Evolutionary conservation across 2,888 invertebrate genomes (phyloP).

Genomic region (Camptogramma bilineatum): DNA sequence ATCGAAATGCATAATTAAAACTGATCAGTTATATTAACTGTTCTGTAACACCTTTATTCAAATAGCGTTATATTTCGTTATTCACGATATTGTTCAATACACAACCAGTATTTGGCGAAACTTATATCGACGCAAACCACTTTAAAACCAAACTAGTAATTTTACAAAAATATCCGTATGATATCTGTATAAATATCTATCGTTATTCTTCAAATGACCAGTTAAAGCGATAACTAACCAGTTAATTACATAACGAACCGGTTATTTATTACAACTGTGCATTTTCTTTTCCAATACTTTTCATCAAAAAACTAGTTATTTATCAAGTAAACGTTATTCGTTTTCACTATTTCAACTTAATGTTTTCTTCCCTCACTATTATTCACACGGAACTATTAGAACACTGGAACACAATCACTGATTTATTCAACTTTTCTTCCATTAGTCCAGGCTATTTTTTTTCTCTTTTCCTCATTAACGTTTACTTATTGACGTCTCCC

Average conservation of each 20-base stretch:
- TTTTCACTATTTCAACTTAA: neutral
- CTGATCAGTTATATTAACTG: neutral
- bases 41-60: conserved; percentile 5
- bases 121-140: conserved; percentile 14
- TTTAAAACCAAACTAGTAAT: conserved; percentile 13
- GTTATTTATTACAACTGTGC: neutral
- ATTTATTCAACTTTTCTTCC: neutral
- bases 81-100: conserved; percentile 23
- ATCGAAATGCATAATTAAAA: neutral
- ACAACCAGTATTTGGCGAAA: conserved; percentile 36
- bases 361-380: neutral
- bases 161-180: neutral
- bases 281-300: neutral
- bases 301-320: conserved; percentile 12
- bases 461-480: no score
- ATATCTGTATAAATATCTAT: neutral
- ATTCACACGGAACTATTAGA: neutral
- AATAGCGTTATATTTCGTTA: neutral
- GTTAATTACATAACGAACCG: conserved; percentile 2
- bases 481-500: conserved; percentile 60
- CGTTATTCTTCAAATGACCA: neutral
- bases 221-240: neutral
- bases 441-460: neutral
- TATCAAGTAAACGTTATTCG: no score
- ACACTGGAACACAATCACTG: neutral